Percentiles rank a stretch among this genome's conserved stretches.
Conservation (phyloP, 2,113 vertebrate species). For the Sakesphorus luctuosus region DNA sequence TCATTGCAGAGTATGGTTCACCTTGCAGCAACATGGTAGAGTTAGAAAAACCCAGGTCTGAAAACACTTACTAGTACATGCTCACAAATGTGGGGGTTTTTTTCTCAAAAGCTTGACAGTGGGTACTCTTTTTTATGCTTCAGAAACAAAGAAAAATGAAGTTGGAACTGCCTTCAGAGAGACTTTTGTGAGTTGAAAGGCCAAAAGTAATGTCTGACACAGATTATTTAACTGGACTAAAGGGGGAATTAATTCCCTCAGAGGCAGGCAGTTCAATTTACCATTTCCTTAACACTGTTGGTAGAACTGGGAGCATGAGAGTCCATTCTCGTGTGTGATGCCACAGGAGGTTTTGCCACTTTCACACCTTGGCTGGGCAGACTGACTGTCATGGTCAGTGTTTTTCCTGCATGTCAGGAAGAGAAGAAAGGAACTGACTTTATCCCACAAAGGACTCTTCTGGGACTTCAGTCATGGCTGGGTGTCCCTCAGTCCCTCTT, state of each 20-base stretch:
- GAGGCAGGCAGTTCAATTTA: background rate
- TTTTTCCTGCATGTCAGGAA: background rate
- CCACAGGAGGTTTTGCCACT: background rate
- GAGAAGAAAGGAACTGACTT: background rate
- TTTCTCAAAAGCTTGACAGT: background rate
- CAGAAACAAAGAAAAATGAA: constrained; percentile 32
- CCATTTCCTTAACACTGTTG: background rate
- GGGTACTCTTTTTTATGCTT: background rate
- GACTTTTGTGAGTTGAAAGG: constrained; percentile 30
- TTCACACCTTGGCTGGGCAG: background rate
- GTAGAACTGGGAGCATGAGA: background rate
- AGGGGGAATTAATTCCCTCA: background rate
- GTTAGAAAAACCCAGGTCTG: background rate
- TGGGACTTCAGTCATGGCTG: background rate
- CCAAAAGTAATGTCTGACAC: constrained; percentile 40
- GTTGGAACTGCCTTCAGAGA: background rate
- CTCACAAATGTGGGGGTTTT: background rate
- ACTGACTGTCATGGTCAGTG: accelerated
- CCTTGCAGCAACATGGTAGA: background rate
- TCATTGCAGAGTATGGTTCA: background rate
- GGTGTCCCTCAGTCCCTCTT: background rate
- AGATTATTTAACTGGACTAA: constrained; percentile 43
- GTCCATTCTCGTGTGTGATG: background rate
- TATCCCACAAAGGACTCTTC: background rate
- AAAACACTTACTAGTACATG: background rate